Conservation (phyloP, 92 coral and sea anemone genomes). For the Pocillopora grandis region DNA sequence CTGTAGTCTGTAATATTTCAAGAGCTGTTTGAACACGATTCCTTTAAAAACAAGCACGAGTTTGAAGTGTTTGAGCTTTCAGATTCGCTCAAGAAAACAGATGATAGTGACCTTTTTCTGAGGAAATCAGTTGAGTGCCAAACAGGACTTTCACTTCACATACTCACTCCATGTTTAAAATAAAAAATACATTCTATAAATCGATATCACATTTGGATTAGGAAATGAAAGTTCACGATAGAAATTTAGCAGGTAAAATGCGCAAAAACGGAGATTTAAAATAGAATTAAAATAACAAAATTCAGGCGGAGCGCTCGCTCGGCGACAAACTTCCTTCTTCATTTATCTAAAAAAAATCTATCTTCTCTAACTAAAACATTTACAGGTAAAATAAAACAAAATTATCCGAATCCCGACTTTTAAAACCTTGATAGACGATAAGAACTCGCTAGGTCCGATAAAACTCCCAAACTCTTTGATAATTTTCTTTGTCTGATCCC, state of each 20-base stretch:
- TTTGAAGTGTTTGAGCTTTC: neutral
- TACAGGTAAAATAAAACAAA: conserved; percentile 13
- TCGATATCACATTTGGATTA: neutral
- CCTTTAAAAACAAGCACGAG: too few relatives aligned
- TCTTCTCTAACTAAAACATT: conserved; percentile 5
- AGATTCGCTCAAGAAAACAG: neutral
- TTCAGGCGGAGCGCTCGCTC: neutral
- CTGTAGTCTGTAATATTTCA: neutral
- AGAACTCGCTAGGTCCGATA: neutral
- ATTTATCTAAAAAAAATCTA: neutral
- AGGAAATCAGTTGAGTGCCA: neutral
- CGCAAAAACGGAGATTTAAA: neutral
- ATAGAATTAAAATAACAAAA: conserved; percentile 2
- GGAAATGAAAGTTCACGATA: neutral
- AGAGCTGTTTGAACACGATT: neutral
- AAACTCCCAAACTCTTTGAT: conserved; percentile 7
- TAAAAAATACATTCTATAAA: conserved; percentile 10
- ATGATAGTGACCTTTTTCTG: neutral
- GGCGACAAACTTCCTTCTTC: neutral
- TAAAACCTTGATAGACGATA: neutral
- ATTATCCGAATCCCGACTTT: conserved; percentile 13
- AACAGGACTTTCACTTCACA: neutral
- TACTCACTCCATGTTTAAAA: neutral
- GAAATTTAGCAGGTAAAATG: conserved; percentile 4
- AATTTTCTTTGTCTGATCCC: neutral